phyloP scores from a whole-genome alignment of 2,113 vertebrate genomes.

The Hylia prasina region DNA sequence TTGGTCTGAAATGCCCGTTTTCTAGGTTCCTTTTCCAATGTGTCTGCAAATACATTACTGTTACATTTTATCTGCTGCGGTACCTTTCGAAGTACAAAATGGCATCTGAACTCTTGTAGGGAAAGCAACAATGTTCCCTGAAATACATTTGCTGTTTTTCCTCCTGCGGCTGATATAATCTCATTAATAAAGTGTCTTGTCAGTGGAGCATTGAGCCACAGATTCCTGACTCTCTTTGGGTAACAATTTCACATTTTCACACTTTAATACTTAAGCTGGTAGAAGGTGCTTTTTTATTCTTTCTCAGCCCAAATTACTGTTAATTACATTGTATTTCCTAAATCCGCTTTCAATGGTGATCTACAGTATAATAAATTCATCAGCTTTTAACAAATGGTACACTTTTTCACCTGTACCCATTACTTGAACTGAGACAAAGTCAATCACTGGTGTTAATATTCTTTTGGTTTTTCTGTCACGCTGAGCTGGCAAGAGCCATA shows the following conservation, averaged over 20 bases:
- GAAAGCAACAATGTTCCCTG: rapidly evolving
- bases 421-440: neutral
- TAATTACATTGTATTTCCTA: neutral
- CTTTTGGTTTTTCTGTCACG: neutral
- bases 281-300: neutral
- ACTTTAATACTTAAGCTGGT: neutral
- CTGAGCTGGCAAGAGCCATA: neutral
- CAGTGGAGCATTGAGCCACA: neutral
- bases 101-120: neutral
- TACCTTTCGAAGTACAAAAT: neutral
- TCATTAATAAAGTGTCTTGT: rapidly evolving
- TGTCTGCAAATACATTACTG: neutral
- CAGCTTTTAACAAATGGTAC: neutral
- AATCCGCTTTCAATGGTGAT: neutral
- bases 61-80: rapidly evolving
- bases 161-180: rapidly evolving
- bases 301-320: neutral
- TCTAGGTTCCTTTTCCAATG: rapidly evolving
- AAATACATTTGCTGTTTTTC: rapidly evolving
- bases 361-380: neutral
- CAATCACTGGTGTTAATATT: neutral
- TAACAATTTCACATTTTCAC: rapidly evolving
- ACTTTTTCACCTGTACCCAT: neutral
- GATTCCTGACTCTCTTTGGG: neutral
- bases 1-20: neutral